Evolutionary conservation across 2,113 vertebrate species (phyloP).

Genomic region (Corythoichthys intestinalis): DNA sequence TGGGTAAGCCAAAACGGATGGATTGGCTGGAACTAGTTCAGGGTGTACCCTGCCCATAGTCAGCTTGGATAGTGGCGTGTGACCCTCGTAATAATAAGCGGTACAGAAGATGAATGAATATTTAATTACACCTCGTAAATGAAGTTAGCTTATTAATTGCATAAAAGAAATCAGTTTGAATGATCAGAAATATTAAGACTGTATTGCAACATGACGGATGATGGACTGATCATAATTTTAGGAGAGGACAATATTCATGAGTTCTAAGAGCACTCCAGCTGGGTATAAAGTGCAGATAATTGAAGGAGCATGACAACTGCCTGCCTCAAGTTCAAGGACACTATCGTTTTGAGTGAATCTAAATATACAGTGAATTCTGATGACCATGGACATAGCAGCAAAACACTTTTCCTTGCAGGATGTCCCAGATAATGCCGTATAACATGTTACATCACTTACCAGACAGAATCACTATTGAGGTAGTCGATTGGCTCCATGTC

Average conservation of each 20-base stretch:
- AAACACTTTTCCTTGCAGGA: background rate
- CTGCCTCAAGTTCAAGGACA: conserved; percentile 12
- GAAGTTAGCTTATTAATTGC: background rate
- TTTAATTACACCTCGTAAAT: too few species aligned
- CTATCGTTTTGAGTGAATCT: conserved; percentile 19
- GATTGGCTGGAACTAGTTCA: too few species aligned
- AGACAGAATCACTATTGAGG: conserved; percentile 86
- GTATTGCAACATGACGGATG: too few species aligned
- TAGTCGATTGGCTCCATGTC: conserved; percentile 78
- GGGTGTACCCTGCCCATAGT: too few species aligned
- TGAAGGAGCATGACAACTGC: conserved; percentile 6
- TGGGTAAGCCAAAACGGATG: too few species aligned
- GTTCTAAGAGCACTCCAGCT: background rate
- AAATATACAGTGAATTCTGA: conserved; percentile 33
- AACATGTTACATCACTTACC: conserved; percentile 69
- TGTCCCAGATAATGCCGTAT: background rate
- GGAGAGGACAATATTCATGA: background rate
- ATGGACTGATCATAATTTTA: background rate
- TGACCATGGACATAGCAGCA: conserved; percentile 10
- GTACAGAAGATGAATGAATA: too few species aligned
- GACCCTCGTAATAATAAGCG: too few species aligned
- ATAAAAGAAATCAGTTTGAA: background rate
- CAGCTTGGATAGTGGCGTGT: too few species aligned
- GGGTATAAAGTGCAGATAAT: conserved; percentile 2
- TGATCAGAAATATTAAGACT: background rate